Conservation (phyloP, 2,888 invertebrate species). For the Emmelina monodactyla region DNA sequence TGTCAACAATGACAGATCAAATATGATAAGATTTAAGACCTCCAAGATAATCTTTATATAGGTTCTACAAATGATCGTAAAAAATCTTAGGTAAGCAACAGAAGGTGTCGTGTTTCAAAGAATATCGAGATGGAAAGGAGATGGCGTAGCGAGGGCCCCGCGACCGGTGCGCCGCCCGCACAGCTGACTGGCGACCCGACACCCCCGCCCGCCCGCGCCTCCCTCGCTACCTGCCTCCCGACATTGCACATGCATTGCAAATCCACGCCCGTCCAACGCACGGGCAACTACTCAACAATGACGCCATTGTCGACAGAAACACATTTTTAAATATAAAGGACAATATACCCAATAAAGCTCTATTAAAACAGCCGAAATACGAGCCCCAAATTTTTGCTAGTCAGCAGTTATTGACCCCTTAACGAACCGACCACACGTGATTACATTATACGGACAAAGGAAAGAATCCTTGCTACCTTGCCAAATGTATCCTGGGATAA, state of each 20-base stretch:
- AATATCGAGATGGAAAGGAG: too few species aligned
- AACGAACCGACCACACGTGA: constrained; percentile 60
- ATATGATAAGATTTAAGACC: too few species aligned
- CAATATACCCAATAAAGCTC: not conserved
- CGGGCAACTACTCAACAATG: not conserved
- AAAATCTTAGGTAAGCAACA: too few species aligned
- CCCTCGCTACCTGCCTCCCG: constrained; percentile 24
- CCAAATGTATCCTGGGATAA: not conserved
- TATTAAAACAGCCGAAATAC: not conserved
- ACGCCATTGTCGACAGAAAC: not conserved
- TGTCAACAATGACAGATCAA: too few species aligned
- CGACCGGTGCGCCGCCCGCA: constrained; percentile 33
- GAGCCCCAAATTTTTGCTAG: constrained; percentile 26
- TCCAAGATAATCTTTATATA: too few species aligned
- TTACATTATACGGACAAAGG: constrained; percentile 46
- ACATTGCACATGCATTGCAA: constrained; percentile 29
- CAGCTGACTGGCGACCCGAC: constrained; percentile 57
- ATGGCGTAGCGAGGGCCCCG: too few species aligned
- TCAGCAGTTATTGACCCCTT: constrained; percentile 59
- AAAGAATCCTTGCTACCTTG: constrained; percentile 9
- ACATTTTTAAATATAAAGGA: too few species aligned
- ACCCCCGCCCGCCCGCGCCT: constrained; percentile 28
- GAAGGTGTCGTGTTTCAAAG: too few species aligned
- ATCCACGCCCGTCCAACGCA: constrained; percentile 4
- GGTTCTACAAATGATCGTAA: too few species aligned